Evolutionary conservation across 2,888 invertebrate genomes (phyloP).

Genomic region (Heliconius sara): DNA sequence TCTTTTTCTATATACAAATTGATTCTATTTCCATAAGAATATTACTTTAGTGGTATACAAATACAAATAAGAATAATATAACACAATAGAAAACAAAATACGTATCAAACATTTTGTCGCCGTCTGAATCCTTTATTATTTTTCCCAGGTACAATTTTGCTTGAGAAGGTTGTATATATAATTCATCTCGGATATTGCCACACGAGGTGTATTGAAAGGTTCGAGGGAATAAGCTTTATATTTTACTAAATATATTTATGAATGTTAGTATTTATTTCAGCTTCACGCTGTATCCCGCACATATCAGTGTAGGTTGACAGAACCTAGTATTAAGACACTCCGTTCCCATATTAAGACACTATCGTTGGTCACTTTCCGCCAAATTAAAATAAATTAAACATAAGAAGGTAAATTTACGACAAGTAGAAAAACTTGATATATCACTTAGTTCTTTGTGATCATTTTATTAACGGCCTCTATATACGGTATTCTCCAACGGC

Average conservation of each 20-base stretch:
- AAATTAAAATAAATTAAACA: too few relatives aligned
- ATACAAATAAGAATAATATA: neutral
- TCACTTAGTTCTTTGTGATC: too few relatives aligned
- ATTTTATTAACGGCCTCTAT: too few relatives aligned
- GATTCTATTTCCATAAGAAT: neutral
- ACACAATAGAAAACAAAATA: neutral
- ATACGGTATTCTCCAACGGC: too few relatives aligned
- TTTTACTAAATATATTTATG: too few relatives aligned
- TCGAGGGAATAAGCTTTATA: neutral
- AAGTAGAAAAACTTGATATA: too few relatives aligned
- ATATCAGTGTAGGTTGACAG: neutral
- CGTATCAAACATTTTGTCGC: slow-evolving; percentile 7
- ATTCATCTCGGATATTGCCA: slow-evolving; percentile 12
- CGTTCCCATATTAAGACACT: too few relatives aligned
- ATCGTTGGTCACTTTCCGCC: too few relatives aligned
- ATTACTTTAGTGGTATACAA: neutral
- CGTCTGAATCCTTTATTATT: slow-evolving; percentile 6
- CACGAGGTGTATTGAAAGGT: neutral
- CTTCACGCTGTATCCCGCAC: neutral
- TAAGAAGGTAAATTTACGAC: too few relatives aligned
- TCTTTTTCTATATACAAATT: neutral
- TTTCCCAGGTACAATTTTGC: slow-evolving; percentile 5
- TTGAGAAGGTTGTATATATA: slow-evolving; percentile 15
- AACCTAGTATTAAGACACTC: neutral
- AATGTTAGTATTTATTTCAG: neutral